phyloP scores from a whole-genome alignment of 2,113 vertebrate genomes.

The Cryptotis parvus region DNA sequence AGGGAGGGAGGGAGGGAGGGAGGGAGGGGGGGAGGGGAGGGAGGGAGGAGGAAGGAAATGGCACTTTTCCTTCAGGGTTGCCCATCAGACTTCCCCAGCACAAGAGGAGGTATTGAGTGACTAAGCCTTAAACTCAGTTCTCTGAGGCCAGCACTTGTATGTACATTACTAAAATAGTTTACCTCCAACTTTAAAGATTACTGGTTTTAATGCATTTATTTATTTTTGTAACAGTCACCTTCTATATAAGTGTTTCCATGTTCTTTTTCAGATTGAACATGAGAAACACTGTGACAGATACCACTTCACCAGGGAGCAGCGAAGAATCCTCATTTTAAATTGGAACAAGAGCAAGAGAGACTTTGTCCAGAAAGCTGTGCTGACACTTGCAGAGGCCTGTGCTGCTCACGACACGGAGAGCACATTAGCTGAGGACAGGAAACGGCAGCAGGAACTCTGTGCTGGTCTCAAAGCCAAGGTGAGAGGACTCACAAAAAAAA shows the following conservation, averaged over 20 bases:
- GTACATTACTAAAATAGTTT: background rate
- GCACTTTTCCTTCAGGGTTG: background rate
- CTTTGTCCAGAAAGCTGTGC: slow-evolving; percentile 88
- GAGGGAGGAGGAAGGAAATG: too few relatives aligned
- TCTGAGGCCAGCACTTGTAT: background rate
- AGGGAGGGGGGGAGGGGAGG: too few relatives aligned
- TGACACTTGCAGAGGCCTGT: slow-evolving; percentile 89
- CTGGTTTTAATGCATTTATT: slow-evolving; percentile 40
- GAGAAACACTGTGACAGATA: slow-evolving; percentile 88
- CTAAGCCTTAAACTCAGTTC: background rate
- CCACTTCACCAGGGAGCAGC: slow-evolving; percentile 86
- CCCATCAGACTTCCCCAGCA: background rate
- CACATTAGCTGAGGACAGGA: slow-evolving; percentile 86
- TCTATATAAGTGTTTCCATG: background rate
- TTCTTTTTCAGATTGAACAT: slow-evolving; percentile 87
- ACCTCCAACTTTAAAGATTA: background rate
- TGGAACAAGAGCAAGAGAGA: slow-evolving; percentile 88
- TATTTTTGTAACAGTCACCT: background rate
- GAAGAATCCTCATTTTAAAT: slow-evolving; percentile 83
- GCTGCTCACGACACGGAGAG: slow-evolving; percentile 88
- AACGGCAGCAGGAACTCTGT: slow-evolving; percentile 92
- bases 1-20: too few relatives aligned
- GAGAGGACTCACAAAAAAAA: background rate
- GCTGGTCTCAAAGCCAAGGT: slow-evolving; percentile 93
- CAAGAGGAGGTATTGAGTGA: background rate